These are phyloP conservation scores for Pseudopodoces humilis DNA, from an alignment of 2,113 vertebrate genomes.

Conservation along the genomic window DNA sequence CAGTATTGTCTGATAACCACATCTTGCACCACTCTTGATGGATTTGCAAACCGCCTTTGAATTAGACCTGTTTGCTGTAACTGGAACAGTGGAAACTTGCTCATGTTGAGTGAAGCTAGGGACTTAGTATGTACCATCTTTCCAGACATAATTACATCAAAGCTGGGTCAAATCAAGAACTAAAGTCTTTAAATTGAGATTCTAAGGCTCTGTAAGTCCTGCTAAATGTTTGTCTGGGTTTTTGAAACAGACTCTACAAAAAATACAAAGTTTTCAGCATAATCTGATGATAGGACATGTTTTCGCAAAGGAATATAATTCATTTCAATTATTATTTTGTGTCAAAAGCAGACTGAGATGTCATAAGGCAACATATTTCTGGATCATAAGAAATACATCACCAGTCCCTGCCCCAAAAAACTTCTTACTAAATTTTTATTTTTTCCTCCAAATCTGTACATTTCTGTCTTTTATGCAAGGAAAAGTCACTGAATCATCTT, in stretches of 20 bases:
- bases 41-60: not conserved
- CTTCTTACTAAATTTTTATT: not conserved
- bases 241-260: not conserved
- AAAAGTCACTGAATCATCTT: not conserved
- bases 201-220: not conserved
- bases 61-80: not conserved
- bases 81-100: not conserved
- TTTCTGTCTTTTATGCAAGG: not conserved
- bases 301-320: not conserved
- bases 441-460: not conserved
- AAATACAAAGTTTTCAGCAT: not conserved
- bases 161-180: not conserved
- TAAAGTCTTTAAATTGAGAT: not conserved
- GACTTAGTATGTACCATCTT: not conserved
- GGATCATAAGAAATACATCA: accelerated
- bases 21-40: not conserved
- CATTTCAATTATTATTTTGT: not conserved
- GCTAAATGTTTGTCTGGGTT: not conserved
- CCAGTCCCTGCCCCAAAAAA: accelerated
- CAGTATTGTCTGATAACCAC: not conserved
- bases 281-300: not conserved
- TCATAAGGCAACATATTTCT: not conserved
- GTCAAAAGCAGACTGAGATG: not conserved
- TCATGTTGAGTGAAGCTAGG: not conserved
- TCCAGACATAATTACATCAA: not conserved